Evolutionary conservation across 2,888 invertebrate species (phyloP), one percentile per base, ranked within the genome.

Genomic region (Lasioglossum pauxillum): DNA sequence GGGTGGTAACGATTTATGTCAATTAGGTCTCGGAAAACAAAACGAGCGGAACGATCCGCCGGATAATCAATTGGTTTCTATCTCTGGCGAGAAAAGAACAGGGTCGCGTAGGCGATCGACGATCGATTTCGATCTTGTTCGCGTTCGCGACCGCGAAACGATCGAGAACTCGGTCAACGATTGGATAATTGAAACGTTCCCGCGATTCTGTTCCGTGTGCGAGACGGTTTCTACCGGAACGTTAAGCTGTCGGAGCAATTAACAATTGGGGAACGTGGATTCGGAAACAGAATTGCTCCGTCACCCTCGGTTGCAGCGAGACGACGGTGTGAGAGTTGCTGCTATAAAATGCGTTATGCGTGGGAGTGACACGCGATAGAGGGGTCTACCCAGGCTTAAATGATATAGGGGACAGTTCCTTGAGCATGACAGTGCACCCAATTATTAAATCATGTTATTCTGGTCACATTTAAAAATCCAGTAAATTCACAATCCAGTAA

Each of bases 111-210:
- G 31, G 23, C 44, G 46, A 73, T 73, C 27, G 46, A 31, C 73
- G 31, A 73, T 73, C 73, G 44, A 73, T 73, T 31, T 31, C 7
- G 60, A 23, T 44, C 44, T 46, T 23, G 73, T 46, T 46, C 73
- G 73, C 44, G 73, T 46, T 46, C 46, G 46, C 27, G 44, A 73
- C 31, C 19, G 23, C 46, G 44, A 27, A 46, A 44, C 73, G 73
- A 46, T 73, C 46, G 44, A 46, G 46, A 73, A 73, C 10, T 73
- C 73, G 46, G 46, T 46, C 44, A 73, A 73, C 46, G 46, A 46
- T 73, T 46, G 12, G 46, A 27, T 73, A 73, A 73, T 31, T 46
- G 60, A 31, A 64, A 64, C 60, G 60, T 64, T 31, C 14, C 60
- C 60, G 60, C 60, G 60, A 64, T 16, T 64, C 60, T 5, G 60